Evolutionary conservation across 1,140 invertebrate genomes (phyloP).

Genomic region (Pogonognathellus flavescens): DNA sequence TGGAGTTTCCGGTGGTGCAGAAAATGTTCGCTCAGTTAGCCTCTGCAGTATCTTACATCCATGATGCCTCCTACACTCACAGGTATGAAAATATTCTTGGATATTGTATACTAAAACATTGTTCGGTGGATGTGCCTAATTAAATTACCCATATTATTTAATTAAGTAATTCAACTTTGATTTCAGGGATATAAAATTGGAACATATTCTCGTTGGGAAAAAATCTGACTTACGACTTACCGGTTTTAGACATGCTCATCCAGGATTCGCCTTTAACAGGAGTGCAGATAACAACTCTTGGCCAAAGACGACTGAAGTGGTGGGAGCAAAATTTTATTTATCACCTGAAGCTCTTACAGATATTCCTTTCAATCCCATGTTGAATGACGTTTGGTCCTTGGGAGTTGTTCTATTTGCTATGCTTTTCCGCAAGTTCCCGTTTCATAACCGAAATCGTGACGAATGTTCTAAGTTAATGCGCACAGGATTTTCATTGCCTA

Average conservation of each 20-base stretch:
- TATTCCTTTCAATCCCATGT: slow-evolving; percentile 46
- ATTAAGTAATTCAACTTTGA: background rate
- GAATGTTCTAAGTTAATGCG: background rate
- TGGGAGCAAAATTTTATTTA: slow-evolving; percentile 43
- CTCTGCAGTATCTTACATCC: slow-evolving; percentile 16
- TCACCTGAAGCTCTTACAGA: slow-evolving; percentile 44
- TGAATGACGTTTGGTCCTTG: slow-evolving; percentile 51
- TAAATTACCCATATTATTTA: no score
- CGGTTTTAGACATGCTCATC: background rate
- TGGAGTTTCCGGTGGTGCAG: background rate
- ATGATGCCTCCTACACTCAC: slow-evolving; percentile 41
- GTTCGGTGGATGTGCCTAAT: no score
- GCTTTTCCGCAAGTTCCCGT: slow-evolving; percentile 52
- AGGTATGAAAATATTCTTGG: slow-evolving; percentile 20
- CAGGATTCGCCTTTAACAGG: slow-evolving; percentile 38
- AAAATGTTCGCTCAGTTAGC: slow-evolving; percentile 52
- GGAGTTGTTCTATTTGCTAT: slow-evolving; percentile 48
- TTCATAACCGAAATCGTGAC: background rate
- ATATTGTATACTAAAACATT: no score
- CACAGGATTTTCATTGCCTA: background rate
- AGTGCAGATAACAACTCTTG: background rate
- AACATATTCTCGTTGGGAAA: slow-evolving; percentile 52
- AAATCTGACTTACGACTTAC: slow-evolving; percentile 27
- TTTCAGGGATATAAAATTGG: slow-evolving; percentile 51
- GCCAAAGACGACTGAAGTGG: background rate